Base-by-base conservation (phyloP, 2,888 invertebrate species). In the Pollenia labialis region DNA sequence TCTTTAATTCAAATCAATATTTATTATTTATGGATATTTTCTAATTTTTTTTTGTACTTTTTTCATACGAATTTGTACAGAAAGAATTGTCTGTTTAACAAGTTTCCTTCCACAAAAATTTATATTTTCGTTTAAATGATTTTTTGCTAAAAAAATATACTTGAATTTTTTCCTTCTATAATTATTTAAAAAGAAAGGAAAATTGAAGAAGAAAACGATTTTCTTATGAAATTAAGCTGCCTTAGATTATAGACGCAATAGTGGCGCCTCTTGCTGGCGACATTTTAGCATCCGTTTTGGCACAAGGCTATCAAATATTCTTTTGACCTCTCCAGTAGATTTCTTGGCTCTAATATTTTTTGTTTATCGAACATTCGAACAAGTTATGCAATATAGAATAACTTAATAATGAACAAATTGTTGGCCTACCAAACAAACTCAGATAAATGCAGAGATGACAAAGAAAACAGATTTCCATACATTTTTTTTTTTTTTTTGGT, bases 211-310 rank as follows among this genome's bases (percentile, higher is more conserved):
- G 2, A 72, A 54, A 62, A 40, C 40, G 46, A 14, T 23, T 56
- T 48, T 4, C 9, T 60, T 68, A 16, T 10, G n/a, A 58, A 16
- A 75, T 71, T 76, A 54, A 68, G 18, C 64, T 50, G 54, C 71
- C 58, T 71, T 83, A 68, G 68, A 58, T 56, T 44, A 71, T 44
- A 81, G 91, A 88, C 91, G 92, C 89, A 92, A 90, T 74, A 77
- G 87, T 89, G 92, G 88, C 92, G 91, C 91, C 92, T 88, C 92
- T 89, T 85, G 81, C 79, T 90, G 92, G 90, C 92, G 90, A 66
- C 88, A 66, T 50, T 72, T 81, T 84, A 82, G 52, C 23, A 82
- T 87, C 76, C 74, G 50, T 76, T 84, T 68, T 80, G 85, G 87
- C 85, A 84, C 85, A 81, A 72, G 89, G 90, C 90, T 72, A 77